Conservation (phyloP, 2,113 vertebrate species). For the Pseudorasbora parva region DNA sequence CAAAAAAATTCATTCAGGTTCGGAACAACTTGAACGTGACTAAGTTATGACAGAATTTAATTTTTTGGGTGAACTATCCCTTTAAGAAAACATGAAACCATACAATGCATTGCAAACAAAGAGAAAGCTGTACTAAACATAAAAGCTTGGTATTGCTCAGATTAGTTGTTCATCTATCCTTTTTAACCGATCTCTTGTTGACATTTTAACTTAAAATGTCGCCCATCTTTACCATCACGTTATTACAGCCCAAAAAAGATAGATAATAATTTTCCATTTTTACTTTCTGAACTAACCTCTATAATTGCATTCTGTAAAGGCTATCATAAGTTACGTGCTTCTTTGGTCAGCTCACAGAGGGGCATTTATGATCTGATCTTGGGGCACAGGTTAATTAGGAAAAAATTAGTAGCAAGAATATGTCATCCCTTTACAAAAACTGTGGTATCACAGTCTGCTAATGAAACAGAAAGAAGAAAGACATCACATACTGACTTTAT, state of each 20-base stretch:
- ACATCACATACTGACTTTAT: constrained; percentile 4
- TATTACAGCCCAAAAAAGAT: background rate
- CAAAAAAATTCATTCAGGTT: too few relatives aligned
- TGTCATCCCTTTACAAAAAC: background rate
- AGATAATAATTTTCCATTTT: background rate
- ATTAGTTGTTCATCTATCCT: background rate
- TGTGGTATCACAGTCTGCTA: background rate
- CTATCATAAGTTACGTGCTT: background rate
- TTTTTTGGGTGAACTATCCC: too few relatives aligned
- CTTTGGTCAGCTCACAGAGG: constrained; percentile 1
- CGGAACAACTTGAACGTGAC: too few relatives aligned
- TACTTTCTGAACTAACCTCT: background rate
- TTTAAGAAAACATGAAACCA: too few relatives aligned
- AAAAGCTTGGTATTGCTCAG: background rate
- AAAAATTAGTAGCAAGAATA: background rate
- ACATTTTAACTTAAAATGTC: too few relatives aligned
- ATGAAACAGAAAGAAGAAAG: constrained; percentile 16
- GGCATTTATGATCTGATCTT: background rate
- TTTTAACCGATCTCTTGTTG: background rate
- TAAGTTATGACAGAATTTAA: too few relatives aligned
- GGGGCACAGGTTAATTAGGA: constrained; percentile 25
- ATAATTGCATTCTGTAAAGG: background rate
- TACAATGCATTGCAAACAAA: background rate
- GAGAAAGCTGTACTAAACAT: background rate
- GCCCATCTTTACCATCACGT: background rate